Evolutionary conservation across 2,888 invertebrate genomes (phyloP).

Genomic region (Drosophila fulvimacula): DNA sequence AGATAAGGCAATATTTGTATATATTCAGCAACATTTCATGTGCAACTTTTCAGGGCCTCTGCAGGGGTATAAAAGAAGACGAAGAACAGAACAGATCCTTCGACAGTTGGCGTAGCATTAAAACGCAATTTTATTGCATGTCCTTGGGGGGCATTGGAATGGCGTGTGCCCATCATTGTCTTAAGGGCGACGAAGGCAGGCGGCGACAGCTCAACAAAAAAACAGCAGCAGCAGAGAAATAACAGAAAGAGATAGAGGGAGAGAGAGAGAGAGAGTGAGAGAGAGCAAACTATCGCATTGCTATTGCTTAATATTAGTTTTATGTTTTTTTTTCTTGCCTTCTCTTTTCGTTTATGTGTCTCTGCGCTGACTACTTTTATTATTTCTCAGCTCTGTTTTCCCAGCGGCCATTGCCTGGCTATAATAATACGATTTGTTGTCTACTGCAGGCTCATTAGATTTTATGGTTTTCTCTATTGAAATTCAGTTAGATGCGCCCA

Average conservation of each 20-base stretch:
- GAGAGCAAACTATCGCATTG: conserved; percentile 6
- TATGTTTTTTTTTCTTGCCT: conserved; percentile 46
- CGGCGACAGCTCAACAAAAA: conserved; percentile 45
- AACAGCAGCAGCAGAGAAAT: conserved; percentile 17
- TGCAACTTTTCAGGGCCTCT: not conserved
- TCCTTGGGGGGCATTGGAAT: conserved; percentile 54
- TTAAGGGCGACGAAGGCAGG: conserved; percentile 59
- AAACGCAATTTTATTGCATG: conserved; percentile 77
- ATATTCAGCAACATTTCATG: not conserved
- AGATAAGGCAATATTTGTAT: not conserved
- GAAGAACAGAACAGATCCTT: conserved; percentile 22
- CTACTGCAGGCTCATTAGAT: conserved; percentile 72
- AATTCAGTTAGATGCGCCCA: conserved; percentile 27
- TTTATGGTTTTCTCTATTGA: conserved; percentile 49
- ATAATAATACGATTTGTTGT: conserved; percentile 71
- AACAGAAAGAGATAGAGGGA: conserved; percentile 7
- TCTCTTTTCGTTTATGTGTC: conserved; percentile 38
- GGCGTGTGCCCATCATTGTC: conserved; percentile 62
- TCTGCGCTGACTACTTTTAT: conserved; percentile 63
- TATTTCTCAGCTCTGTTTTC: conserved; percentile 35
- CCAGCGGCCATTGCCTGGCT: conserved; percentile 58
- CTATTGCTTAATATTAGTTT: conserved; percentile 70
- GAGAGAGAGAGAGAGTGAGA: not conserved
- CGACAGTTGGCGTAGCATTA: conserved; percentile 65
- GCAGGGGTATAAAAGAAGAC: conserved; percentile 13